Evolutionary conservation across 2,113 vertebrate genomes (phyloP), one percentile per base, ranked within the genome.

Genomic region (Castor canadensis): DNA sequence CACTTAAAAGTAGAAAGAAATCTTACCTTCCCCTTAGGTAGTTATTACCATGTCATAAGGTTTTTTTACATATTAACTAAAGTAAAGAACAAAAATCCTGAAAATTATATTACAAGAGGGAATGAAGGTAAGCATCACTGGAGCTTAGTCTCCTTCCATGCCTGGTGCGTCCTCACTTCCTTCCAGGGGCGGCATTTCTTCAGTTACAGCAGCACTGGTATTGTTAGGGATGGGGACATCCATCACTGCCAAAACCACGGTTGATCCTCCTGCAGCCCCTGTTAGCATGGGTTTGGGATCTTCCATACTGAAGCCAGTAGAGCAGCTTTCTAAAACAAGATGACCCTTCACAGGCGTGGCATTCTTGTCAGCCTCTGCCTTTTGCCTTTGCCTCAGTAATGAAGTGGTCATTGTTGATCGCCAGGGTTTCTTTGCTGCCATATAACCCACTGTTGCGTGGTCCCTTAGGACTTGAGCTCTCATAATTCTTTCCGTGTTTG

Each of bases 121-220:
- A 98, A 97, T 95, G 97, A 96, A 98, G 96, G 97, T 87, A 81
- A 98, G 94, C 97, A 96, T 15, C 54, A 93, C 97, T 95, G 96
- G 98, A 96, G 93, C 95, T 97, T 98, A 99, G 93, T 99, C 99
- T 95, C 99, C 99, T 97, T 99, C 99, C 99, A 99, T 99, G 69
- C 98, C 98, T 32, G 99, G 99, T 30, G 98, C 97, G 96, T 99
- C 99, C 0, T 99, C 99, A 17, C 99, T 99, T 28, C 98, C 99
- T 98, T 99, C 99, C 1, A 99, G 98, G 32, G 98, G 98, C 0
- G 99, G 99, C 99, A 99, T 99, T 93, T 99, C 99, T 91, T 99
- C 99, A n/a, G n/a, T n/a, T n/a, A n/a, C n/a, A n/a, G n/a, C n/a
- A n/a, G n/a, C 98, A 5, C 16, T 52, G 52, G 98, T 88, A 13